phyloP scores from a whole-genome alignment of 2,113 vertebrate genomes.

The Phalacrocorax pelagicus region DNA sequence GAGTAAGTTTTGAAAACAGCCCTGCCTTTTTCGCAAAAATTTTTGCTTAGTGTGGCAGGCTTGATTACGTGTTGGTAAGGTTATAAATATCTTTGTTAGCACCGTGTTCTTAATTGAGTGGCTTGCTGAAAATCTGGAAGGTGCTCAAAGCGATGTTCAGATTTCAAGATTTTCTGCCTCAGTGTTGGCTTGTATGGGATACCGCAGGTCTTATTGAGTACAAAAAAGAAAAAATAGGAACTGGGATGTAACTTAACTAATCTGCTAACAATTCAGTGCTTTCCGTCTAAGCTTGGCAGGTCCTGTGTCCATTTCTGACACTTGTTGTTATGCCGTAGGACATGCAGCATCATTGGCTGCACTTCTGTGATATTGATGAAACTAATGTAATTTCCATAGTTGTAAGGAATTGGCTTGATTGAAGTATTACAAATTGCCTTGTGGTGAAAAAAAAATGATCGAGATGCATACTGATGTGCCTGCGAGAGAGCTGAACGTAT shows the following conservation, averaged over 20 bases:
- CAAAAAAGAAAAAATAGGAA: not conserved
- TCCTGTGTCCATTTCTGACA: not conserved
- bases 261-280: not conserved
- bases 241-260: not conserved
- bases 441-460: not conserved
- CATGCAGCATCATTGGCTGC: not conserved
- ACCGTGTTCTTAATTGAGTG: not conserved
- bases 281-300: not conserved
- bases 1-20: not conserved
- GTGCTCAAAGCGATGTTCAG: not conserved
- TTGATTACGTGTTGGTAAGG: not conserved
- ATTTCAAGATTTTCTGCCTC: not conserved
- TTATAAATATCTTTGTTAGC: not conserved
- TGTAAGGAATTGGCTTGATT: not conserved
- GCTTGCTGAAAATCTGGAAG: not conserved
- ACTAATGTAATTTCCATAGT: not conserved
- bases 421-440: not conserved
- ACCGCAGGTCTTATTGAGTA: not conserved
- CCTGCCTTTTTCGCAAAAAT: not conserved
- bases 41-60: not conserved
- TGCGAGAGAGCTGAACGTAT: not conserved
- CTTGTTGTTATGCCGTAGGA: not conserved
- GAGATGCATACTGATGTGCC: not conserved
- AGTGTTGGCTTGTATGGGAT: not conserved
- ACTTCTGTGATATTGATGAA: not conserved